These are phyloP conservation scores for Ivindomyrus marchei DNA, from an alignment of 2,113 vertebrate genomes.

Conservation along the genomic window DNA sequence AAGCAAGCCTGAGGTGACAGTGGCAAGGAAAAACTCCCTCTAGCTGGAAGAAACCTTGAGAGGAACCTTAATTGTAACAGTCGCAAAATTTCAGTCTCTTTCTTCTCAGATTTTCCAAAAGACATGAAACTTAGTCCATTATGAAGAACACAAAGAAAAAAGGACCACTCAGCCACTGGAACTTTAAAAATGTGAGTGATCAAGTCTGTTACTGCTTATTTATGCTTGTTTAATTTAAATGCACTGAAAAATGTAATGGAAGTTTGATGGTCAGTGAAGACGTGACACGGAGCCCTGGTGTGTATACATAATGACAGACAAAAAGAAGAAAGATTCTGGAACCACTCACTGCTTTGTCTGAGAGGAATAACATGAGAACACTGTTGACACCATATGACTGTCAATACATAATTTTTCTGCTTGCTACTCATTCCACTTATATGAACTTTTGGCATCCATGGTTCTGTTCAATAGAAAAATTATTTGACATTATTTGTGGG, in stretches of 20 bases:
- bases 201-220: not conserved
- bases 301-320: not conserved
- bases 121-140: too few relatives aligned
- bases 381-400: not conserved
- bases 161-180: not conserved
- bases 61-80: too few relatives aligned
- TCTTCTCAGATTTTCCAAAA: too few relatives aligned
- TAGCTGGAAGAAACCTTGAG: too few relatives aligned
- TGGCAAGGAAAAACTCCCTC: too few relatives aligned
- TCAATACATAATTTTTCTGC: not conserved
- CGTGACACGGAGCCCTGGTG: not conserved
- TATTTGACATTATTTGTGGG: too few relatives aligned
- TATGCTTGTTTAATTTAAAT: not conserved
- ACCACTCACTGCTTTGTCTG: not conserved
- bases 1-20: too few relatives aligned
- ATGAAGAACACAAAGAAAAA: too few relatives aligned
- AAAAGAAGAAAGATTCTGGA: not conserved
- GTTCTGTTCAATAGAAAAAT: not conserved
- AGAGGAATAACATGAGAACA: not conserved
- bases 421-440: not conserved
- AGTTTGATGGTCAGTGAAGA: not conserved
- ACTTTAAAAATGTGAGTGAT: not conserved
- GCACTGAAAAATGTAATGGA: not conserved
- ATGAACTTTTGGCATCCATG: not conserved
- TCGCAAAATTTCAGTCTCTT: too few relatives aligned